Evolutionary conservation across 2,888 invertebrate species (phyloP), one percentile per base, ranked within the genome.

Genomic region (Heliconius cydno): DNA sequence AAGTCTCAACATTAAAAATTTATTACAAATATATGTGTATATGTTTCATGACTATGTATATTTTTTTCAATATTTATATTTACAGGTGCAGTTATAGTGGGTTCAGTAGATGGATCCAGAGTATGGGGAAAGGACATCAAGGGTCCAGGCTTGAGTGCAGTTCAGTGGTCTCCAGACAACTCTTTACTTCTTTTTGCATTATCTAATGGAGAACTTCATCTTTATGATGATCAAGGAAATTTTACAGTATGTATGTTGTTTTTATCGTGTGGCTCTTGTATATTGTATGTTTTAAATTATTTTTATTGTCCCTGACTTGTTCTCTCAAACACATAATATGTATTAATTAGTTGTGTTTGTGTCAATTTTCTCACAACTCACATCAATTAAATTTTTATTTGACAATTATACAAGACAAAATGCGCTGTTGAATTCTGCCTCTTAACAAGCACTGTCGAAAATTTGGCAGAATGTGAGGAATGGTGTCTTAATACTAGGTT

Each of bases 41-140:
- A 22, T n/a, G 10, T n/a, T 60, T 60, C 60, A 60, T 60, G n/a
- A 34, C 28, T 68, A 22, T 13, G 38, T 34, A 13, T 68, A 19
- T 7, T 5, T 15, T 57, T 22, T 22, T 72, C 34, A 72, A 72
- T 57, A 41, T 78, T 30, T 22, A 60, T 86, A 87, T 71, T 86
- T 87, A 73, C 85, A 97, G 97, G 98, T 77, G 98, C 98, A 79
- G 98, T 99, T 3, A 99, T 99, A 86, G 98, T 98, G 78, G 99
- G 99, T 0, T 98, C 99, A 13, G 98, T 99, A 0, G 99, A 99
- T 93, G 99, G 99, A 0, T 99, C 99, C 87, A 96, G 99, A 82
- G 98, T 99, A 60, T 99, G 99, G 99, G 99, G 99, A 6, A 99
- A 99, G 91, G 99, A 99, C 88, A 94, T 99, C 34, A 98, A 99